These are phyloP conservation scores for Mixornis gularis DNA, from an alignment of 2,113 vertebrate genomes.

Conservation along the genomic window DNA sequence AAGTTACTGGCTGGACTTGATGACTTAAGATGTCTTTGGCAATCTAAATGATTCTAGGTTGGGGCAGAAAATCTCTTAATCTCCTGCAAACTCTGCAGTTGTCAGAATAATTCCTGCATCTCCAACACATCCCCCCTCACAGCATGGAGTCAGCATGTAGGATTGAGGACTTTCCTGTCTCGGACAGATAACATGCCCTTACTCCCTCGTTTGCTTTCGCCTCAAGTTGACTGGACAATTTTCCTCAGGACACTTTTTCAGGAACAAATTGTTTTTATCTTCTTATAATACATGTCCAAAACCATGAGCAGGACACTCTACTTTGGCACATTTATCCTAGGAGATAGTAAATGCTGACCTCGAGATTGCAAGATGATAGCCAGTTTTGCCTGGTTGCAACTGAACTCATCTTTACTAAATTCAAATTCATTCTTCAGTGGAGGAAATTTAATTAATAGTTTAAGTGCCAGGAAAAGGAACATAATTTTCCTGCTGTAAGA, in stretches of 20 bases:
- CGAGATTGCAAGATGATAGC: not conserved
- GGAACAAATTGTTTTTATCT: not conserved
- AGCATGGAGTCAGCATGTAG: not conserved
- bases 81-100: not conserved
- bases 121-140: not conserved
- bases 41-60: not conserved
- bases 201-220: not conserved
- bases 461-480: not conserved
- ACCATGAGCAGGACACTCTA: not conserved
- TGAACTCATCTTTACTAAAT: not conserved
- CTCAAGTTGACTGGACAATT: not conserved
- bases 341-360: not conserved
- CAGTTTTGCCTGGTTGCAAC: not conserved
- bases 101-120: not conserved
- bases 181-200: not conserved
- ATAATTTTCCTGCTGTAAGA: not conserved
- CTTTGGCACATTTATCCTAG: not conserved
- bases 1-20: not conserved
- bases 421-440: not conserved
- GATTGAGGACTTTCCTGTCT: not conserved
- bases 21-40: not conserved
- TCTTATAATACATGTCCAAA: not conserved
- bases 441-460: not conserved
- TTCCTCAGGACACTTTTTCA: not conserved
- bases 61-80: not conserved